phyloP scores from a whole-genome alignment of 2,888 invertebrate species.

The Eulithis prunata region DNA sequence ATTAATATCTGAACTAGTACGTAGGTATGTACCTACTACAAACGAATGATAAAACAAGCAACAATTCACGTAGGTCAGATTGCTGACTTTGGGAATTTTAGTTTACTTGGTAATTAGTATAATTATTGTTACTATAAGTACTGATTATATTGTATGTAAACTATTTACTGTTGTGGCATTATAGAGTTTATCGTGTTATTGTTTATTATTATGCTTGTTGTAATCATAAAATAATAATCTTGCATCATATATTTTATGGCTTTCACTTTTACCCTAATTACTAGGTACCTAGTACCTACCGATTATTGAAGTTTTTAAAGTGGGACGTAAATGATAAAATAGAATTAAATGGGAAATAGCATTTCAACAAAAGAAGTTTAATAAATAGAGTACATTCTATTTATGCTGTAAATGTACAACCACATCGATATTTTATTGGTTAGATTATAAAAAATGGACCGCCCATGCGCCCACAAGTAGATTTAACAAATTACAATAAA shows the following conservation, averaged over 20 bases:
- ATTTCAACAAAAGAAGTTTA: constrained; percentile 78
- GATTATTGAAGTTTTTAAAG: neutral
- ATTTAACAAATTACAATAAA: constrained; percentile 82
- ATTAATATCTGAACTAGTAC: no score
- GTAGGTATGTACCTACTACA: no score
- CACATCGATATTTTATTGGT: constrained; percentile 85
- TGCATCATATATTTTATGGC: constrained; percentile 17
- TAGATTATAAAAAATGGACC: constrained; percentile 85
- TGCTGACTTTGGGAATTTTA: no score
- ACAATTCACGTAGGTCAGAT: no score
- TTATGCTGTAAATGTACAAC: constrained; percentile 84
- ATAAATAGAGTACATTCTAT: constrained; percentile 83
- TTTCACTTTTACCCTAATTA: neutral
- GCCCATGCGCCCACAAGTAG: constrained; percentile 77
- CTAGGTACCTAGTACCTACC: no score
- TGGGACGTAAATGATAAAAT: constrained; percentile 41
- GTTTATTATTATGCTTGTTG: constrained; percentile 50
- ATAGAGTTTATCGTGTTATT: constrained; percentile 43
- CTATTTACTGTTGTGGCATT: constrained; percentile 24
- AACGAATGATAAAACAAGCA: no score
- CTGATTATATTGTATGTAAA: constrained; percentile 3
- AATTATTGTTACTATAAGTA: constrained; percentile 15
- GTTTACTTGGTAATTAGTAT: constrained; percentile 8
- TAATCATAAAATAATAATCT: constrained; percentile 44
- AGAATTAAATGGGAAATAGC: constrained; percentile 60